Evolutionary conservation across 2,888 invertebrate species (phyloP).

Genomic region (Lepidocyrtoides sp.): DNA sequence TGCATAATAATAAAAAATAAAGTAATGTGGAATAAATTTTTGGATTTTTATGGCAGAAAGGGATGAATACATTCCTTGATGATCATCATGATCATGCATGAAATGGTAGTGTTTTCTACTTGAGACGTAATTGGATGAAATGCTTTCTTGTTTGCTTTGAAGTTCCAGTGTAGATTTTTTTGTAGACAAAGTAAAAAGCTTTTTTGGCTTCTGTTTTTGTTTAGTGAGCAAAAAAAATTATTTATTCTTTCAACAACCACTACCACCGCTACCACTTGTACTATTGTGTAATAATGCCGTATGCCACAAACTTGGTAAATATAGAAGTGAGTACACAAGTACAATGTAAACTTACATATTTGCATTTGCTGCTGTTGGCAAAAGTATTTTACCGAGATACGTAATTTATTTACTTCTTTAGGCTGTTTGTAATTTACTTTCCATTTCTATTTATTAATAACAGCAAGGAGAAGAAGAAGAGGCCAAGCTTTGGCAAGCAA

Average conservation of each 20-base stretch:
- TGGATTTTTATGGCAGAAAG: neutral
- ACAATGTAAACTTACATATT: neutral
- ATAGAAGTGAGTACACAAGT: too few species aligned
- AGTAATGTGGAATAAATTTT: slow-evolving; percentile 10
- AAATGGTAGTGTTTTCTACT: slow-evolving; percentile 16
- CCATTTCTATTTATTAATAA: neutral
- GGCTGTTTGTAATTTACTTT: neutral
- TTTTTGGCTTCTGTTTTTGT: slow-evolving; percentile 46
- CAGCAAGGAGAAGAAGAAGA: neutral
- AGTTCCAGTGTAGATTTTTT: neutral
- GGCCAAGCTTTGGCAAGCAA: neutral
- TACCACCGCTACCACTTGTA: too few species aligned
- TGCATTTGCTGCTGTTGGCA: neutral
- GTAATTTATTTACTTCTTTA: slow-evolving; percentile 27
- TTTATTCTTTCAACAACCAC: neutral
- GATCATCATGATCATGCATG: neutral
- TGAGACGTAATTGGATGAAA: slow-evolving; percentile 36
- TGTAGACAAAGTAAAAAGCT: slow-evolving; percentile 30
- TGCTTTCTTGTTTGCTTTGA: slow-evolving; percentile 6
- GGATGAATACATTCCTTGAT: neutral
- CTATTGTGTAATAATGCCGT: neutral
- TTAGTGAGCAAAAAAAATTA: neutral
- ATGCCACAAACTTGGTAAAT: slow-evolving; percentile 17
- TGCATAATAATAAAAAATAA: slow-evolving; percentile 23
- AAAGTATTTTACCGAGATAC: too few species aligned